Percentiles rank a stretch among this genome's conserved stretches.
These are phyloP conservation scores for Aphelenchoides besseyi DNA, from an alignment of 1,140 invertebrate genomes.

Conservation along the genomic window DNA sequence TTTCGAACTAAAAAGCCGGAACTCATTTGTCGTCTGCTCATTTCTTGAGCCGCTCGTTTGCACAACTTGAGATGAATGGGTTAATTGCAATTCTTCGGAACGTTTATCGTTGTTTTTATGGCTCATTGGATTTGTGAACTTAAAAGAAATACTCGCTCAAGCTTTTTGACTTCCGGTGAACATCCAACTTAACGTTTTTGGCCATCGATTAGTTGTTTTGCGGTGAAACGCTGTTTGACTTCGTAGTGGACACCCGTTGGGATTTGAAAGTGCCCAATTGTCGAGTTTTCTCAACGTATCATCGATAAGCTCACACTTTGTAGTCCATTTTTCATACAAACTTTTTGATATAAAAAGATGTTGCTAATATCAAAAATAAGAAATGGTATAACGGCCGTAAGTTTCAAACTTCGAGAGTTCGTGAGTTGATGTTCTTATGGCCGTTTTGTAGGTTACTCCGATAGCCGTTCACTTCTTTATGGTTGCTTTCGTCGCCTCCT, in stretches of 20 bases:
- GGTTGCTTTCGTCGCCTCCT: slow-evolving; percentile 30
- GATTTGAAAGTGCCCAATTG: background rate
- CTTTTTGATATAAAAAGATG: too few species aligned
- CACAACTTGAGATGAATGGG: too few species aligned
- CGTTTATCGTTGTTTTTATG: too few species aligned
- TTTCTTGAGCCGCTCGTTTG: too few species aligned
- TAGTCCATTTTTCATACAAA: too few species aligned
- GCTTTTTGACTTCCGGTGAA: too few species aligned
- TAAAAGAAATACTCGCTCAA: too few species aligned
- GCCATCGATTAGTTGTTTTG: background rate
- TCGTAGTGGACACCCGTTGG: background rate
- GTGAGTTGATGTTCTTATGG: background rate
- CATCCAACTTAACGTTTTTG: too few species aligned
- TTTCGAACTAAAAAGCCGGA: too few species aligned
- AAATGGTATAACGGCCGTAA: background rate
- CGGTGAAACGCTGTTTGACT: background rate
- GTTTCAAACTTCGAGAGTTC: background rate
- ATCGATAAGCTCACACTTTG: background rate
- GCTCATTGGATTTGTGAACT: too few species aligned
- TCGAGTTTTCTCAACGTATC: background rate
- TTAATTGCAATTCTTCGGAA: too few species aligned
- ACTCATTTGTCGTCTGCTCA: too few species aligned
- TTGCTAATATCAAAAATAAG: background rate
- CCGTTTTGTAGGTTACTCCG: slow-evolving; percentile 37
- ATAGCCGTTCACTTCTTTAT: slow-evolving; percentile 41